Evolutionary conservation across 2,888 invertebrate species (phyloP), one percentile per base, ranked within the genome.

Genomic region (Agriopis marginaria): DNA sequence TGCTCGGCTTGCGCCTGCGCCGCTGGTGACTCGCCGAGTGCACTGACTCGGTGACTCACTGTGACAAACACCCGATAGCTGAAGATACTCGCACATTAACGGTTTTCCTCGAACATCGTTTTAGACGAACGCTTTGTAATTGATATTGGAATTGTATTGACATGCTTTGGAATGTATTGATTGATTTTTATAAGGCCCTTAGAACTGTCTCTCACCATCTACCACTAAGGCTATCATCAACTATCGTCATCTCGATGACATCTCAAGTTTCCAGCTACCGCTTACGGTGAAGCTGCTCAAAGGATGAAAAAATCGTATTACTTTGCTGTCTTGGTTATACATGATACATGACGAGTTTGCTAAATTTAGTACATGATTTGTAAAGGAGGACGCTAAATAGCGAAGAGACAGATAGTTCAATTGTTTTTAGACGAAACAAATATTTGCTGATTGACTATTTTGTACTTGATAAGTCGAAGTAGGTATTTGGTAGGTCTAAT

Each of bases 1-100:
- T 32, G 51, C 63, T 23, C 44, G 40, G 53, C 23, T 12, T 44
- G 42, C 53, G 62, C 44, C 53, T n/a, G 62, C 61, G 61, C 51
- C 40, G 40, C 12, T 42, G 61, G 51, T 44, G 61, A 14, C 53
- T 42, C 62, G 62, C 62, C 49, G 76, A 67, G 79, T 79, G 75
- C 79, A 79, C 63, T 79, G 79, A 79, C 79, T 75, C 64, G 61
- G 50, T 79, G 78, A 79, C 74, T 79, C 79, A 78, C 73, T 61
- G 71, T 71, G 75, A 76, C 76, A 72, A 75, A 72, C 68, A 63
- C 73, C 67, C 70, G 67, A 74, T 70, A 67, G 66, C 63, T 62
- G 70, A 71, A 75, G 73, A 78, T 74, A 71, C 70, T 66, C 68
- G 62, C 66, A 66, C 66, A 55, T 71, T 51, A 70, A 76, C 72